Evolutionary conservation across 1,140 invertebrate genomes (phyloP).

Genomic region (Paracyclopina nana): DNA sequence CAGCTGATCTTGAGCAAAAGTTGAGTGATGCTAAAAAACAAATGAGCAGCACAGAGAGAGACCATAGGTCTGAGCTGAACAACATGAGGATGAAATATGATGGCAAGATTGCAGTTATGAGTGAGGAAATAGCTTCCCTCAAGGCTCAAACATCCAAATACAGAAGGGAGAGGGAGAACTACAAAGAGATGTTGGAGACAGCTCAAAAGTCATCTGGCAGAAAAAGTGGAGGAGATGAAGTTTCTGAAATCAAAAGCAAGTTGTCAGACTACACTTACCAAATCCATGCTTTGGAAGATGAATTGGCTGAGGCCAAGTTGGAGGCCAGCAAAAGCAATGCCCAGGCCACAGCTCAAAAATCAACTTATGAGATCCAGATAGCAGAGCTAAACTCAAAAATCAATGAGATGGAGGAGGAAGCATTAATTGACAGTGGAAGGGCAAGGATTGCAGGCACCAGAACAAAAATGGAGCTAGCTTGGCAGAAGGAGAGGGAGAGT

Average conservation of each 20-base stretch:
- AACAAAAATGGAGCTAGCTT: constrained; percentile 73
- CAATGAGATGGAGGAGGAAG: constrained; percentile 56
- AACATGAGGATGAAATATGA: constrained; percentile 73
- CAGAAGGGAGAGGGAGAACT: constrained; percentile 67
- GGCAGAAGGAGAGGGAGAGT: constrained; percentile 85
- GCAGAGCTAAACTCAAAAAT: constrained; percentile 73
- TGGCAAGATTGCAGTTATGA: constrained; percentile 56
- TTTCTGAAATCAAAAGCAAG: constrained; percentile 20
- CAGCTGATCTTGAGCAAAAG: constrained; percentile 1
- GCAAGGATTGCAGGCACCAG: constrained; percentile 62
- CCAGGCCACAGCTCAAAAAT: constrained; percentile 67
- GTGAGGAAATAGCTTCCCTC: constrained; percentile 61
- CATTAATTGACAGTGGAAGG: constrained; percentile 29
- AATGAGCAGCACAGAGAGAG: constrained; percentile 51
- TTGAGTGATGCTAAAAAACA: constrained; percentile 4
- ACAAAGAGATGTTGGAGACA: constrained; percentile 69
- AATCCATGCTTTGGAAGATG: constrained; percentile 62
- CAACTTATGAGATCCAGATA: constrained; percentile 62
- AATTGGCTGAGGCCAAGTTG: constrained; percentile 56
- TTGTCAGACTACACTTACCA: constrained; percentile 50
- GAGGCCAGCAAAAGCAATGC: constrained; percentile 66
- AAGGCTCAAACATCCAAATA: constrained; percentile 57
- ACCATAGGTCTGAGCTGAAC: constrained; percentile 56
- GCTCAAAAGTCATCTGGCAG: constrained; percentile 40
- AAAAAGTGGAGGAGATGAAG: constrained; percentile 12